Conservation (phyloP, 1,140 invertebrate genomes). For the Oedothorax gibbosus region DNA sequence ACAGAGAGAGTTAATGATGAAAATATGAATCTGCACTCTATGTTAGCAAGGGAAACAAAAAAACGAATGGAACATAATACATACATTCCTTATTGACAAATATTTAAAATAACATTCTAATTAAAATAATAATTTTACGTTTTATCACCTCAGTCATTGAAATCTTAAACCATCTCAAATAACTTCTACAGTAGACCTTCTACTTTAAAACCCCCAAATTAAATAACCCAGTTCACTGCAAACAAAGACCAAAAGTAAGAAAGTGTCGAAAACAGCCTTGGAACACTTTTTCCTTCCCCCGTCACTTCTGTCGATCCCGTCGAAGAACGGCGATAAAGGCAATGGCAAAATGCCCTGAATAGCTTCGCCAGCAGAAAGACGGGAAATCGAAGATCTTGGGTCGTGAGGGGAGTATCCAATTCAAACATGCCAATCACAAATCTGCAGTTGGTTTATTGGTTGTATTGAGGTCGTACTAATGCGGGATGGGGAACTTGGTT, state of each 20-base stretch:
- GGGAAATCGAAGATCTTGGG: no score
- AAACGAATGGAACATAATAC: no score
- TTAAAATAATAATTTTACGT: neutral
- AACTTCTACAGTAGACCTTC: neutral
- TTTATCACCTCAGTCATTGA: conserved; percentile 19
- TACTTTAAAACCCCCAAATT: neutral
- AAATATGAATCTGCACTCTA: no score
- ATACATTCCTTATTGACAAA: no score
- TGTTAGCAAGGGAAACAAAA: no score
- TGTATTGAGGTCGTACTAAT: no score
- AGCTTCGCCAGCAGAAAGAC: neutral
- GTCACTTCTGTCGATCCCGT: conserved; percentile 44
- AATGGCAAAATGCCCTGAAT: conserved; percentile 48
- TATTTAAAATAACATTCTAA: neutral
- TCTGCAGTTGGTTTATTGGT: no score
- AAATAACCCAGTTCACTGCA: conserved; percentile 6
- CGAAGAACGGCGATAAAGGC: conserved; percentile 31
- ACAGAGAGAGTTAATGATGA: no score
- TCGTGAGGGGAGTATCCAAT: no score
- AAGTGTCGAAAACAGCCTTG: conserved; percentile 52
- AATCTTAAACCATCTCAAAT: conserved; percentile 9
- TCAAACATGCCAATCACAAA: no score
- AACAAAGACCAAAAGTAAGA: conserved; percentile 18
- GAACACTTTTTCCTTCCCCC: conserved; percentile 37
- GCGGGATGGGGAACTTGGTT: no score